Percentiles rank a stretch among this genome's conserved stretches.
Conservation (phyloP, 2,888 invertebrate genomes). For the Marronus borbonicus region DNA sequence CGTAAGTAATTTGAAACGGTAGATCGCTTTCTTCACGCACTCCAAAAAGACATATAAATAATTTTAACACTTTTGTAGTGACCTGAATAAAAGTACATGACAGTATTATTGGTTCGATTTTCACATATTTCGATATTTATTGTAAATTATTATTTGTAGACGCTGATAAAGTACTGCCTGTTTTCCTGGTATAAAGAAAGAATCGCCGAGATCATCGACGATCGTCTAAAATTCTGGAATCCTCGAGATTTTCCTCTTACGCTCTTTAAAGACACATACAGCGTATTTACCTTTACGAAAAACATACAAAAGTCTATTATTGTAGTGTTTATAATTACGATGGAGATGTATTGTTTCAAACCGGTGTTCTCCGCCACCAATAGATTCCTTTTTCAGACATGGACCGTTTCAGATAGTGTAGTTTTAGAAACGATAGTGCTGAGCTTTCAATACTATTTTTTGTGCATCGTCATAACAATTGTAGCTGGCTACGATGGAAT, state of each 20-base stretch:
- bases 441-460: constrained; percentile 33
- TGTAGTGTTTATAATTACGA: constrained; percentile 10
- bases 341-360: constrained; percentile 19
- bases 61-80: too few species aligned
- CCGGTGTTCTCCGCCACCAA: constrained; percentile 9
- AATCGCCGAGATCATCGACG: constrained; percentile 9
- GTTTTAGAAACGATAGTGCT: constrained; percentile 19
- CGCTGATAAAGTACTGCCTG: constrained; percentile 32
- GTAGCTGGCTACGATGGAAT: constrained; percentile 38
- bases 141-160: constrained; percentile 2
- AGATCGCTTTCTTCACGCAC: too few species aligned
- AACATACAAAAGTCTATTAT: constrained; percentile 30
- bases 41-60: too few species aligned
- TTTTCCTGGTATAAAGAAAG: constrained; percentile 33
- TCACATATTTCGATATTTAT: too few species aligned
- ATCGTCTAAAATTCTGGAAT: constrained; percentile 38
- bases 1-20: constrained; percentile 6
- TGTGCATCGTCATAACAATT: constrained; percentile 22
- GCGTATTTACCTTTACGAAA: constrained; percentile 12
- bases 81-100: too few species aligned
- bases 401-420: constrained; percentile 1
- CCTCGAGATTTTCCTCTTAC: background rate
- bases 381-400: constrained; percentile 16
- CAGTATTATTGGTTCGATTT: too few species aligned
- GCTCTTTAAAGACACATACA: background rate